Evolutionary conservation across 1,140 invertebrate species (phyloP), one percentile per base, ranked within the genome.

Genomic region (Heliconius congener): DNA sequence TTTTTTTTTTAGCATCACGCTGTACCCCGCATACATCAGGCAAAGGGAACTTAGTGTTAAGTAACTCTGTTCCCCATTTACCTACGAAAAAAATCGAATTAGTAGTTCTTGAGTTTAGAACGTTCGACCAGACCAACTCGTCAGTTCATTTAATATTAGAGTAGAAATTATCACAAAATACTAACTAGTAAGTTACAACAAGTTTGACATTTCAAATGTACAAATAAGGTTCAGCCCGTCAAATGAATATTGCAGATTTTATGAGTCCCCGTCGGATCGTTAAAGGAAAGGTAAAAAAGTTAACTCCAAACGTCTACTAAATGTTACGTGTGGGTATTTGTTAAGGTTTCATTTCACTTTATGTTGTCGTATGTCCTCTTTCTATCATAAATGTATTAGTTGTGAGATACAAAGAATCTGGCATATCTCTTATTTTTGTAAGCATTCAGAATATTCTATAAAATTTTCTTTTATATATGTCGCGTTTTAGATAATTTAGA

Each of bases 311-410:
- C 27, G 23, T 66, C 60, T 66, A 66, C 4, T 1, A 30, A 66
- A 66, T 66, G 27, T 30, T 30, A 66, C 60, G 60, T 30, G 11
- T 66, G 60, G 27, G 60, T 27, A 66, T 66, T 66, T 66, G 16
- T 66, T 66, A 30, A 66, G 30, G 60, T 27, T 66, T 66, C 30
- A 66, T 66, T 66, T 66, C 27, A 66, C 60, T 66, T 66, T 6
- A 27, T 66, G 1, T 0, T 27, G 23, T 30, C 11, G 23, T 23
- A 60, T 16, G 11, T 30, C 57, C 23, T 66, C 23, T 66, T 66
- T 57, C 19, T 23, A 57, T 57, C 55, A 57, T 57, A 57, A 6
- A 57, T n/a, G 6, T 57, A 13, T 42, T 42, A 11, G 42, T 42
- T 13, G 42, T 42, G 42, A 13, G 11, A 42, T 42, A 42, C 13